Base-by-base conservation (phyloP, 2,113 vertebrate species). In the Amia ocellicauda region DNA sequence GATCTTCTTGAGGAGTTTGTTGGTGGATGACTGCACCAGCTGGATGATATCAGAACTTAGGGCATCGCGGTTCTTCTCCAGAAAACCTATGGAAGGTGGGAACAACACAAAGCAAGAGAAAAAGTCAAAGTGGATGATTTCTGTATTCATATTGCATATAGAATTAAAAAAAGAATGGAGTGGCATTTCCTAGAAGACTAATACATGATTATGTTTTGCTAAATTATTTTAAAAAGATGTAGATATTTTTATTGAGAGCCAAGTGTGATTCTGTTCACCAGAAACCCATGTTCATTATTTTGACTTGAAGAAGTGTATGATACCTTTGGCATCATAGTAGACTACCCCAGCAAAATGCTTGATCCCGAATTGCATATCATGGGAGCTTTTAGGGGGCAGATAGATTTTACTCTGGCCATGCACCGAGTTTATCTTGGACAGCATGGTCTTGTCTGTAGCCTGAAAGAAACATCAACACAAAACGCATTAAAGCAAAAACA, bases 41-140 rank as follows among this genome's bases (percentile, higher is more conserved):
- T 84, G 76, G 45, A 97, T 86, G 63, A 98, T 75, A 28, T 95
- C 93, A 50, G 79, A 66, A 72, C 91, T 98, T 65, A 98, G 69
- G 2, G 89, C 71, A 13, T 99, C 95, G 17, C 95, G 91, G 70
- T 99, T 99, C 75, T 99, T 99, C 77, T 98, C 96, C 73, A 99
- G 85, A 73, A 99, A 97, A 69, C 93, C 97, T 99, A 5, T 11
- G 65, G 58, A 68, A 55, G 66, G 27, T 20, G 14, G 16, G 29
- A 10, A 16, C 7, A 51, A 36, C 31, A 47, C 45, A 47, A 16
- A 4, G 13, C 45, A 47, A 5, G 14, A 47, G 4, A 5, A 47
- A 19, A 47, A 19, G 45, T 4, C 13, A 17, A 47, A n/a, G n/a
- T n/a, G n/a, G n/a, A n/a, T n/a, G n/a, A n/a, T 55, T 26, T 3